These are phyloP conservation scores for Agriopis leucophaearia DNA, from an alignment of 2,888 invertebrate species.

Conservation along the genomic window DNA sequence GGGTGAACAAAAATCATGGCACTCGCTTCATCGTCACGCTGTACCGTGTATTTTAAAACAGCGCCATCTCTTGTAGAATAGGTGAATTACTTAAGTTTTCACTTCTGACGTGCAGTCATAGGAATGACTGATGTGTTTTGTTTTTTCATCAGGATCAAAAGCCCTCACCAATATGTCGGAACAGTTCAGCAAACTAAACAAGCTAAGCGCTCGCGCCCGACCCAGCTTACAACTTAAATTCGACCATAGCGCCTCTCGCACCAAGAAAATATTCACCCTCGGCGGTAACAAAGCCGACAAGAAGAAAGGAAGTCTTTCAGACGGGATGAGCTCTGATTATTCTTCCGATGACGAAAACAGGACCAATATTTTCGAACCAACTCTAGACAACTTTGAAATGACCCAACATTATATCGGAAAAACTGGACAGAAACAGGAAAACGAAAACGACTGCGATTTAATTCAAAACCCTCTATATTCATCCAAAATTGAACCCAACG, in stretches of 20 bases:
- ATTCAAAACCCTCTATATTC: constrained; percentile 81
- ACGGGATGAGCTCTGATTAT: constrained; percentile 86
- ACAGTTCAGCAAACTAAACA: constrained; percentile 94
- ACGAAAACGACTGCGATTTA: constrained; percentile 75
- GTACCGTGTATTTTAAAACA: too few species aligned
- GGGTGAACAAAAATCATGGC: too few species aligned
- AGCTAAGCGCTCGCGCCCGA: constrained; percentile 87
- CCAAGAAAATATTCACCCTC: constrained; percentile 84
- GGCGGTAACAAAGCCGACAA: constrained; percentile 76
- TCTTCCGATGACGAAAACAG: constrained; percentile 84
- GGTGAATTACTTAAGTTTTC: too few species aligned
- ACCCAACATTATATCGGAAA: constrained; percentile 81
- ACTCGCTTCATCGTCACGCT: too few species aligned
- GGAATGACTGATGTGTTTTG: neutral
- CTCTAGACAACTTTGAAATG: constrained; percentile 81
- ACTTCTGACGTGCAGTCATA: too few species aligned
- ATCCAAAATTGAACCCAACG: constrained; percentile 78
- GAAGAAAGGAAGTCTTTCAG: constrained; percentile 89
- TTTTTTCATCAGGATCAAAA: constrained; percentile 88
- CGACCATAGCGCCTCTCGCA: constrained; percentile 74
- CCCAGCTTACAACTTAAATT: constrained; percentile 81
- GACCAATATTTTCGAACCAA: constrained; percentile 81
- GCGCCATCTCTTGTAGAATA: too few species aligned
- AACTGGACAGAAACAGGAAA: constrained; percentile 57
- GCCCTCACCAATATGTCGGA: constrained; percentile 95